Evolutionary conservation across 2,113 vertebrate species (phyloP), one percentile per base, ranked within the genome.

Genomic region (Neolamprologus cancellatus): DNA sequence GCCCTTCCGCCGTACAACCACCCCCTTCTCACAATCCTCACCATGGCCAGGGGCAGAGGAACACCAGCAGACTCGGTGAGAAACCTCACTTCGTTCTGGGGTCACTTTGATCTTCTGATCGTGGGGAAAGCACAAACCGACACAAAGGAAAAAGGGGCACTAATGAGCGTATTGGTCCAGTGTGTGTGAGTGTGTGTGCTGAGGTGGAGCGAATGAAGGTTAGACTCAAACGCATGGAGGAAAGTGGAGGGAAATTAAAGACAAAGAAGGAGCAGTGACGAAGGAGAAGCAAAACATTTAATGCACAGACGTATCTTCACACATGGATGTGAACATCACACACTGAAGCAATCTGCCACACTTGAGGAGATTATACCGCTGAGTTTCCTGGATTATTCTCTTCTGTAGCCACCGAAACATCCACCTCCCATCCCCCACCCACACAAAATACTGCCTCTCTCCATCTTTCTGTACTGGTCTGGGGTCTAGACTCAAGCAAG

Each of bases 361-460:
- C 93, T 94, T 96, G 95, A 96, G 94, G 90, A 94, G 95, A 95
- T 96, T 96, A 96, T 92, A 87, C 88, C 78, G 87, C 76, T 85
- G 94, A 91, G 93, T 95, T 96, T 95, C 91, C 94, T 94, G 93
- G 94, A 95, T 96, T 89, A 87, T 91, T 93, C 85, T 91, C 88
- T 86, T 84, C 87, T 91, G 84, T 88, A 88, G 71, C 92, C 87
- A 86, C 91, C 86, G 76, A 87, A 87, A 87, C 82, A 78, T 34
- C 57, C 78, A 34, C 41, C 74, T n/a, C 84, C 91, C 92, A 82
- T 79, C 91, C 90, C 86, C 86, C 89, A 57, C 66, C 79, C 83
- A 54, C 89, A 83, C 81, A 82, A 84, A 87, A 71, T 84, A 53
- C 89, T 79, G 78, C 85, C 90, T 84, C 78, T 76, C 86, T 54